Conservation (phyloP, 2,113 vertebrate genomes). For the Cebidichthys violaceus region DNA sequence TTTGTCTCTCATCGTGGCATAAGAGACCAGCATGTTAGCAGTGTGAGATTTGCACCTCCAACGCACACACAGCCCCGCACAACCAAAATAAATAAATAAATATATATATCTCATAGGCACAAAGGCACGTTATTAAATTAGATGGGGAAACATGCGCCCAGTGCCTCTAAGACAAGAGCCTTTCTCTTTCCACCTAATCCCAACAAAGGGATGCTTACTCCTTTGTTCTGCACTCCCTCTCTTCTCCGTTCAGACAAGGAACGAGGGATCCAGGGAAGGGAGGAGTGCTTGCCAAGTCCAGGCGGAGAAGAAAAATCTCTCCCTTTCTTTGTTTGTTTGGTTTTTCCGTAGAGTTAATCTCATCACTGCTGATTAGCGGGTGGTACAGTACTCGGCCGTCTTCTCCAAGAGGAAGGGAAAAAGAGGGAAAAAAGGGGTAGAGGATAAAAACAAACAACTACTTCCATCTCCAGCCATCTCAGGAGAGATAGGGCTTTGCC, state of each 20-base stretch:
- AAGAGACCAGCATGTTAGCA: conserved; percentile 38
- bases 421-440: not conserved
- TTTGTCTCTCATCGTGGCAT: conserved; percentile 46
- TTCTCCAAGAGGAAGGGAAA: conserved; percentile 43
- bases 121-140: conserved; percentile 80
- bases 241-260: conserved; percentile 69
- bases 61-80: conserved; percentile 11
- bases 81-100: not conserved
- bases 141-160: conserved; percentile 70
- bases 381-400: conserved; percentile 45
- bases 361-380: conserved; percentile 69
- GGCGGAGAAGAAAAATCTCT: conserved; percentile 60
- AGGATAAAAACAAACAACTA: conserved; percentile 48
- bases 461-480: conserved; percentile 59
- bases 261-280: conserved; percentile 64
- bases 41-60: conserved; percentile 33
- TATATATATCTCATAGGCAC: conserved; percentile 49
- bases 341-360: conserved; percentile 71
- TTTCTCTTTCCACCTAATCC: conserved; percentile 79
- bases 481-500: conserved; percentile 45
- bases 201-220: conserved; percentile 79
- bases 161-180: conserved; percentile 73
- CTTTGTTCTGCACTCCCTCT: conserved; percentile 78
- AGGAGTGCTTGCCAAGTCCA: conserved; percentile 72
- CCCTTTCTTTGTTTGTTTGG: conserved; percentile 66